Base-by-base conservation (phyloP, 1,140 invertebrate genomes). In the Steinernema khuongi region DNA sequence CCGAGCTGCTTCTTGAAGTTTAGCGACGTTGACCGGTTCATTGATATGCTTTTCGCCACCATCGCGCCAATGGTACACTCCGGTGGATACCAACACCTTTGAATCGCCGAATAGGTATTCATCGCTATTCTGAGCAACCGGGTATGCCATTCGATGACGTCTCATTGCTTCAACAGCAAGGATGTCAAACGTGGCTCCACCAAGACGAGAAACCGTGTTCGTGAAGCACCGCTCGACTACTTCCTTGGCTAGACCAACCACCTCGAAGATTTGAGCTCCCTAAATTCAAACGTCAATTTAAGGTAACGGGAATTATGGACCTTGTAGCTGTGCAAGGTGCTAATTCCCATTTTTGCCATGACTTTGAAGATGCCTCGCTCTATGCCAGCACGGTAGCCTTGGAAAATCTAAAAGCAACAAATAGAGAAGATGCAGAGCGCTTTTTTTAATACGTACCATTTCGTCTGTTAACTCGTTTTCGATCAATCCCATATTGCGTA, bases 311-410 rank as follows among this genome's bases (percentile, higher is more conserved):
- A 1, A 32, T 60, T 72, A 68, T 44, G 73, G 1, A 86, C 86
- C 88, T 98, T 98, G 86, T 99, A 99, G n/a, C 94, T 97, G 85
- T 99, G 96, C 19, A 99, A 87, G 0, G 96, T 99, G 44, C 94
- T 96, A 83, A 99, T 99, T 41, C 96, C 96, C 96, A 99, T 99
- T 87, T 99, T 99, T 0, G 96, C 96, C 96, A 99, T 99, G 0
- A 97, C 88, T 82, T 89, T 88, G 75, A 86, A 88, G 70, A 89
- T 88, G 11, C 88, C 88, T 7, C 87, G 78, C 67, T 87, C 87
- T 73, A 83, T 85, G 22, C 87, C 87, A 18, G 82, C 81, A 22
- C 83, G 83, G 71, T 85, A 85, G 0, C 83, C 81, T 74, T 85
- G 72, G 50, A 77, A 85, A 11, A 85, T 74, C 73, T 82, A 32